Percentiles rank a stretch among this genome's conserved stretches.
phyloP scores from a whole-genome alignment of 2,113 vertebrate genomes.

The Nipponia nippon region DNA sequence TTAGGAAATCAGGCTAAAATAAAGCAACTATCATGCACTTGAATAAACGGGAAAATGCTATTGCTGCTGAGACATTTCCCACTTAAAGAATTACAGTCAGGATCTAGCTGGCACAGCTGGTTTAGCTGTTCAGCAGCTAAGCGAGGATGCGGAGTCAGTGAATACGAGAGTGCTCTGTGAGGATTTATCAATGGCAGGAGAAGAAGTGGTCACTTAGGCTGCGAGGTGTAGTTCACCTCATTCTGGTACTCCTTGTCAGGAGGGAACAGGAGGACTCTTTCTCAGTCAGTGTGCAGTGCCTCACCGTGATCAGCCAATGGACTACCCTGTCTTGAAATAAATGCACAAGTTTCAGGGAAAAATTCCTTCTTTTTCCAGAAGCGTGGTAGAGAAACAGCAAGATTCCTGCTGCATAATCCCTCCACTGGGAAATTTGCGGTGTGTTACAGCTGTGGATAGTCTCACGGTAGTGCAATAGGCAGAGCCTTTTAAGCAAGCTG shows the following conservation, averaged over 20 bases:
- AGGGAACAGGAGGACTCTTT: background rate
- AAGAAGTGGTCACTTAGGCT: background rate
- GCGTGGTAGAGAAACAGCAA: background rate
- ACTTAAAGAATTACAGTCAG: background rate
- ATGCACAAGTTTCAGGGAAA: background rate
- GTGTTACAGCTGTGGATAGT: background rate
- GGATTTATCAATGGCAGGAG: background rate
- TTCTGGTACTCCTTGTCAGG: background rate
- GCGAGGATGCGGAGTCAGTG: background rate
- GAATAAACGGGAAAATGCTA: background rate
- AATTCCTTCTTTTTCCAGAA: background rate
- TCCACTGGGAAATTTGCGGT: background rate
- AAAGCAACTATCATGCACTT: background rate
- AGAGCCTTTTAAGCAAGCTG: constrained; percentile 3
- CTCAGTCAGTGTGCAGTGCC: background rate
- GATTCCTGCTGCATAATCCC: background rate
- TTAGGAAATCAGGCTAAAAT: background rate
- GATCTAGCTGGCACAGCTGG: background rate
- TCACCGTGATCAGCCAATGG: fast-evolving
- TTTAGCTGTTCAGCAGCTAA: background rate
- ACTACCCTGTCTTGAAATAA: background rate
- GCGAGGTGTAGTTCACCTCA: background rate
- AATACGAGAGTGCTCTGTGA: background rate
- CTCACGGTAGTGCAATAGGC: background rate
- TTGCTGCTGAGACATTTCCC: background rate